These are phyloP conservation scores for Parus major DNA, from an alignment of 2,113 vertebrate genomes.

Conservation along the genomic window DNA sequence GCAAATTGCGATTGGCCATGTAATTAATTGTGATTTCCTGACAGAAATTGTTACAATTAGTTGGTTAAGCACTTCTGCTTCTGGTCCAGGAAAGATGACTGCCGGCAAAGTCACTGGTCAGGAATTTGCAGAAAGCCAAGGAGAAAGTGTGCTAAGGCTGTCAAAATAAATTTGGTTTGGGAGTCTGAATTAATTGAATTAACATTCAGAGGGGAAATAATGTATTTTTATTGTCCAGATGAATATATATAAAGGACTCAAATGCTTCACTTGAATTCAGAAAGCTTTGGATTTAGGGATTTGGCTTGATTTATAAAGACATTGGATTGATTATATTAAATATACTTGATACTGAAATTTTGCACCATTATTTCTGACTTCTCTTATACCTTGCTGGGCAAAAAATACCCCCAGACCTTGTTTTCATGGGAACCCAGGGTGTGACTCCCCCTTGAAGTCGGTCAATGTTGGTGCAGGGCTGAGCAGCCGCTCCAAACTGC, in stretches of 20 bases:
- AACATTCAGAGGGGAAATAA: background rate
- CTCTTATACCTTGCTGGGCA: background rate
- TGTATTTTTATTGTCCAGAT: background rate
- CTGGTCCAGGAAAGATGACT: background rate
- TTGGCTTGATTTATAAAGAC: background rate
- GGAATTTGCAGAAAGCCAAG: background rate
- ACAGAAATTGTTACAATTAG: constrained; percentile 11
- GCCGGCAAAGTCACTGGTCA: background rate
- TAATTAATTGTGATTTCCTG: constrained; percentile 29
- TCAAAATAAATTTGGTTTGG: background rate
- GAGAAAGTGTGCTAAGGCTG: background rate
- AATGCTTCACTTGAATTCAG: background rate
- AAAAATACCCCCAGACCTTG: background rate
- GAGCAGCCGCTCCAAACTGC: background rate
- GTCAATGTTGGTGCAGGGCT: accelerated
- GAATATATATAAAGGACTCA: background rate
- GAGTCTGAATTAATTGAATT: background rate
- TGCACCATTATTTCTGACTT: background rate
- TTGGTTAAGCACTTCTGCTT: background rate
- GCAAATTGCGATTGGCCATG: accelerated
- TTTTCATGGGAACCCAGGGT: background rate
- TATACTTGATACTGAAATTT: background rate
- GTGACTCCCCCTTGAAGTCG: accelerated
- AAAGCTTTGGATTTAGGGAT: background rate
- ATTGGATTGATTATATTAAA: accelerated